Evolutionary conservation across 2,113 vertebrate species (phyloP).

Genomic region (Gavia stellata): DNA sequence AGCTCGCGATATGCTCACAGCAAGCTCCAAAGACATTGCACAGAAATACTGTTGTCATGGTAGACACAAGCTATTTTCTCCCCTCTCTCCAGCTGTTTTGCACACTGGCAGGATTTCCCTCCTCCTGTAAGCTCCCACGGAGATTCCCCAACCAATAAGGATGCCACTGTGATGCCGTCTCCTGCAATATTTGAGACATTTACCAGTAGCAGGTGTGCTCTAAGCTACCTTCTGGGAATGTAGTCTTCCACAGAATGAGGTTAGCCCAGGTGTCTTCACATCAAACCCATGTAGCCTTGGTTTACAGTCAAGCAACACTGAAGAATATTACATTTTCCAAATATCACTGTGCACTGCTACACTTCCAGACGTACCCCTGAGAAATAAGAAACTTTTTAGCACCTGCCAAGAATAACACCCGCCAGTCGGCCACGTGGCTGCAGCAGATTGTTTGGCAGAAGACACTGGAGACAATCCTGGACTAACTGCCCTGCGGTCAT

Average conservation of each 20-base stretch:
- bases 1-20: background rate
- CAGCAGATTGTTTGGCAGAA: background rate
- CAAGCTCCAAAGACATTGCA: background rate
- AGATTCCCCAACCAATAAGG: background rate
- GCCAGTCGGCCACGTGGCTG: fast-evolving
- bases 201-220: background rate
- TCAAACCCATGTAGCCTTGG: background rate
- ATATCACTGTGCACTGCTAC: background rate
- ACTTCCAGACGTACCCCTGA: background rate
- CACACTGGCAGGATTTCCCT: background rate
- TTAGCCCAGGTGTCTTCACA: background rate
- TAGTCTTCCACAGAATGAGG: background rate
- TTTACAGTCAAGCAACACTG: background rate
- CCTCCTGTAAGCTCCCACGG: background rate
- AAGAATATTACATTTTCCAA: background rate
- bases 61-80: background rate
- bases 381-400: background rate
- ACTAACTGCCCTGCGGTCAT: background rate
- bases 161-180: background rate
- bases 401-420: background rate
- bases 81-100: background rate
- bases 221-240: background rate
- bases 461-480: background rate
- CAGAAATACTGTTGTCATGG: background rate
- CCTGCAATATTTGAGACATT: background rate